Conservation (phyloP, 1,140 invertebrate genomes). For the Trichoplusia ni region DNA sequence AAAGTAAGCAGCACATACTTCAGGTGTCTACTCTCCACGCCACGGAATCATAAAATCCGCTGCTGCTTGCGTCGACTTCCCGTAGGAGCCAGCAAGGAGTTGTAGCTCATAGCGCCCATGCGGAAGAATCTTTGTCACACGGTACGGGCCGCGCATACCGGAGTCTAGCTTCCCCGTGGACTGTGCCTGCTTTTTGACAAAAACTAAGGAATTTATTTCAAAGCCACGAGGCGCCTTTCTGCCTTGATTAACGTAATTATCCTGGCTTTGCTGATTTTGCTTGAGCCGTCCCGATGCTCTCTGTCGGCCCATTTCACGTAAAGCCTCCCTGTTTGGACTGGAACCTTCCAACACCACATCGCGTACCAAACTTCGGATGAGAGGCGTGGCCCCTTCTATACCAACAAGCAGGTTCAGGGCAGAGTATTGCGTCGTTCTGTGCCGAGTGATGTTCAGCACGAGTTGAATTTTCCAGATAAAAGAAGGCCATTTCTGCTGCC, state of each 20-base stretch:
- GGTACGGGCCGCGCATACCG: slow-evolving; percentile 27
- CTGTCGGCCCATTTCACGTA: background rate
- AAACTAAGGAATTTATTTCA: slow-evolving; percentile 7
- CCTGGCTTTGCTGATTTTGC: background rate
- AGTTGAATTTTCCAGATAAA: too few relatives aligned
- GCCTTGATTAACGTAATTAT: slow-evolving; percentile 1
- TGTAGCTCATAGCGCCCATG: slow-evolving; percentile 31
- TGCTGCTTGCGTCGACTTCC: slow-evolving; percentile 35
- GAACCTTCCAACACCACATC: slow-evolving; percentile 21
- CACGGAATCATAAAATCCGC: slow-evolving; percentile 8
- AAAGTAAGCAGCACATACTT: background rate
- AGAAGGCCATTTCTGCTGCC: too few relatives aligned
- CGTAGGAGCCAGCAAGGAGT: slow-evolving; percentile 25
- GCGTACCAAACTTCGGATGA: slow-evolving; percentile 3
- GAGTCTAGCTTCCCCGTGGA: slow-evolving; percentile 25
- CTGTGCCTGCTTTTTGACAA: slow-evolving; percentile 26
- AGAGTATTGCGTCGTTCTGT: slow-evolving; percentile 19
- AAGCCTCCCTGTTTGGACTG: slow-evolving; percentile 15
- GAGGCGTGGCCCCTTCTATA: slow-evolving; percentile 21
- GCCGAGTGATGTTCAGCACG: slow-evolving; percentile 30
- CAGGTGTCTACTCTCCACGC: background rate
- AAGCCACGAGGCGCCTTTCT: background rate
- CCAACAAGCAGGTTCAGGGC: slow-evolving; percentile 12
- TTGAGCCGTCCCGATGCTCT: background rate
- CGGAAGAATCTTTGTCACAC: slow-evolving; percentile 11